Base-by-base conservation (phyloP, 2,797 vertebrate genomes). In the Eutrigla gurnardus region DNA sequence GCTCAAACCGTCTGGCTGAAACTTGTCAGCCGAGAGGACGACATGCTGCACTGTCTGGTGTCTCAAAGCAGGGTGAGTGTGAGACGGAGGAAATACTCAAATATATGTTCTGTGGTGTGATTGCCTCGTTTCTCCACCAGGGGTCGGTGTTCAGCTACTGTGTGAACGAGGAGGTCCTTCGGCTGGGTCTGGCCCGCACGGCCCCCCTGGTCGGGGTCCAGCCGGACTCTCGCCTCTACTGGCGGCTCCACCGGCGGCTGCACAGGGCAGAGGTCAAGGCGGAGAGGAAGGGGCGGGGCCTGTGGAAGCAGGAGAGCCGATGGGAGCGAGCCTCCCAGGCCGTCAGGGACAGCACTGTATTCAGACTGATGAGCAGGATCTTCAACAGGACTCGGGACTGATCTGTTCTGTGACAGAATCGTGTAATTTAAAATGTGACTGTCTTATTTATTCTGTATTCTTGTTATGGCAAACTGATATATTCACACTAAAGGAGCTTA, bases 181-280 rank as follows among this genome's bases (percentile, higher is more conserved):
- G 86, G 33, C 93, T 91, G 17, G 98, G 98, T 61, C 94, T 98
- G 74, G 98, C 96, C 70, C 96, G 94, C 86, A 91, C 95, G 0
- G 91, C 93, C 0, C 91, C 91, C 3, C 72, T 98, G 0, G 74
- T 90, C 39, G 96, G 96, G 17, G 87, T 97, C 25, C 86, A 89
- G 53, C 90, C 94, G 3, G 82, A 93, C 55, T 95, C 96, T 53
- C 92, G 4, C 50, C 86, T 96, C 40, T 95, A 95, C 83, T 97
- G 96, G 97, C 95, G 81, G 50, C 93, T 99, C 64, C 96, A 97
- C 86, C 96, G 85, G 73, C 94, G 91, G 18, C 93, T 99, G 55
- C 95, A 98, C 65, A 95, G 74, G 87, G 97, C 97, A 32, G 97
- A 99, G 94, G 62, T 96, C 43, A 94, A 86, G 77, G 98, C 98